phyloP scores from a whole-genome alignment of 2,797 vertebrate genomes.

The Lateolabrax maculatus region DNA sequence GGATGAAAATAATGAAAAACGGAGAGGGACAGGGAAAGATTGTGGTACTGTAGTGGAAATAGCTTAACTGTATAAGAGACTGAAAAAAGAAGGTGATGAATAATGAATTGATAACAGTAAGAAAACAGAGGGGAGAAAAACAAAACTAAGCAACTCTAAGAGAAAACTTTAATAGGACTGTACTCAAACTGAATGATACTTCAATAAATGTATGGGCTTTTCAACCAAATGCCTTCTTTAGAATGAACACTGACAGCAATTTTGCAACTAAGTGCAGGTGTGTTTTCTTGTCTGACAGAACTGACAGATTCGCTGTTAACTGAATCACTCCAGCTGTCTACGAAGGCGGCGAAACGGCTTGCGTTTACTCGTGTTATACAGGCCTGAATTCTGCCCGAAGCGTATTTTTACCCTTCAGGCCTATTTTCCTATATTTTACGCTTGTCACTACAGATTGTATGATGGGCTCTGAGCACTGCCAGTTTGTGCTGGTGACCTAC shows the following conservation, averaged over 20 bases:
- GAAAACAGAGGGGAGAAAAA: not conserved
- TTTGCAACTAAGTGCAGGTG: not conserved
- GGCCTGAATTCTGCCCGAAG: not conserved
- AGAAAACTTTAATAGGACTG: not conserved
- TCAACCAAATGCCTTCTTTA: not conserved
- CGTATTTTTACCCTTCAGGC: too few relatives aligned
- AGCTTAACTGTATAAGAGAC: not conserved
- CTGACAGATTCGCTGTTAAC: not conserved
- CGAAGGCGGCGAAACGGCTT: not conserved
- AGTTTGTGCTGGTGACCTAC: not conserved
- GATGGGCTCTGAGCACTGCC: not conserved
- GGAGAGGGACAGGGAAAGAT: not conserved
- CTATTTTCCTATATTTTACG: not conserved
- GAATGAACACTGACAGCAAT: not conserved
- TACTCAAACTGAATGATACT: not conserved
- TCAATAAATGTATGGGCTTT: not conserved
- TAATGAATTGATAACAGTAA: not conserved
- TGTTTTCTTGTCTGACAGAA: not conserved
- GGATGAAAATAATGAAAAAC: slow-evolving; percentile 6
- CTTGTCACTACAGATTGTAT: not conserved
- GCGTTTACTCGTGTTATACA: not conserved
- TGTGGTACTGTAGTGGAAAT: not conserved
- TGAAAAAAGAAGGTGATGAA: not conserved
- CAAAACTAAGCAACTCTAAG: slow-evolving; percentile 1
- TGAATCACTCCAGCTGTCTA: not conserved